phyloP scores from a whole-genome alignment of 2,113 vertebrate genomes.

The Lepus europaeus region DNA sequence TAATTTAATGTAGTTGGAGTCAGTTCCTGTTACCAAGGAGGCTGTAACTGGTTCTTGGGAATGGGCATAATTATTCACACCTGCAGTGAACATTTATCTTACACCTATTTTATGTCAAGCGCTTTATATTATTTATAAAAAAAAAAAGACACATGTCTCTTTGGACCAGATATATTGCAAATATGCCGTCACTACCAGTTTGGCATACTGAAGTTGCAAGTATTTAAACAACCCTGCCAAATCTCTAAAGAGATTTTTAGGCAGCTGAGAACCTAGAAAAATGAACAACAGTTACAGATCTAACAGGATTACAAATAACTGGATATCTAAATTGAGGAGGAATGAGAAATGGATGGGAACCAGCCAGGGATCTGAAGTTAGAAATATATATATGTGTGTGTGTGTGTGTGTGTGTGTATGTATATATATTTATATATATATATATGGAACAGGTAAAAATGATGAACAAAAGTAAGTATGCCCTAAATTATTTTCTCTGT shows the following conservation, averaged over 20 bases:
- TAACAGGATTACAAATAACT: conserved; percentile 66
- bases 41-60: background rate
- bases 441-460: background rate
- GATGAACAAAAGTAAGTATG: background rate
- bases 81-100: conserved; percentile 19
- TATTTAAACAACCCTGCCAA: conserved; percentile 60
- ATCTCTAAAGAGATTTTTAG: conserved; percentile 60
- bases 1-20: background rate
- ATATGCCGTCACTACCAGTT: conserved; percentile 17
- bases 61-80: conserved; percentile 23
- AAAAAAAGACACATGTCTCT: conserved; percentile 32
- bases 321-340: conserved; percentile 59
- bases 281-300: conserved; percentile 59
- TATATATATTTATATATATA: background rate
- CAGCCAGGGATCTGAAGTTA: conserved; percentile 30
- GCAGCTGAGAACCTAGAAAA: conserved; percentile 64
- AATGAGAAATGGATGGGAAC: conserved; percentile 20
- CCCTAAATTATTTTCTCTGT: background rate
- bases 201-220: conserved; percentile 30
- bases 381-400: background rate
- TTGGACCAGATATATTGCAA: conserved; percentile 29
- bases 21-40: background rate
- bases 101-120: conserved; percentile 17
- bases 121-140: conserved; percentile 36
- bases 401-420: too few species aligned